These are phyloP conservation scores for Thera britannica DNA, from an alignment of 2,888 invertebrate genomes.

Conservation along the genomic window DNA sequence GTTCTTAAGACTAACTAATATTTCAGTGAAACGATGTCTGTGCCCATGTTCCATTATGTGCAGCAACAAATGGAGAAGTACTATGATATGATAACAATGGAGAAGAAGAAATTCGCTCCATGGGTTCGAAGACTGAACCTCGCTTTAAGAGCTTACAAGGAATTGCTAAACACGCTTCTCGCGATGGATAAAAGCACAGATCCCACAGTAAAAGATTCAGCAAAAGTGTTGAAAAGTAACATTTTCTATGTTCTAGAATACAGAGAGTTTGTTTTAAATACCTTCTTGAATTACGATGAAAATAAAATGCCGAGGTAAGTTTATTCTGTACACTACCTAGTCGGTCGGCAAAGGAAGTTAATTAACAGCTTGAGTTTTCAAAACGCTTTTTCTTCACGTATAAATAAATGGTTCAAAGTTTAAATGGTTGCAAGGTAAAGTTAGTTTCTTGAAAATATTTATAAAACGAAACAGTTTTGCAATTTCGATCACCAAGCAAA, in stretches of 20 bases:
- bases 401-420: no score
- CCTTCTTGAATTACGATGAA: slow-evolving; percentile 93
- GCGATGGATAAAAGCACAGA: slow-evolving; percentile 92
- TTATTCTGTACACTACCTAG: no score
- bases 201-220: slow-evolving; percentile 89
- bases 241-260: slow-evolving; percentile 97
- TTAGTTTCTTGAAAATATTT: no score
- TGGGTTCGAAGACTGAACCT: slow-evolving; percentile 96
- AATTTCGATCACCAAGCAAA: no score
- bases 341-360: no score
- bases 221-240: slow-evolving; percentile 94
- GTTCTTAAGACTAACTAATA: not conserved
- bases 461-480: no score
- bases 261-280: slow-evolving; percentile 93
- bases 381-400: no score
- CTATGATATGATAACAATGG: slow-evolving; percentile 92
- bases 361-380: no score
- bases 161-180: slow-evolving; percentile 92
- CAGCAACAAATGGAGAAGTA: slow-evolving; percentile 96
- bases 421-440: no score
- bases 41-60: slow-evolving; percentile 96
- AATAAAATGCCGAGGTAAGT: slow-evolving; percentile 93
- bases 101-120: slow-evolving; percentile 92
- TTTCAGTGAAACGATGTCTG: slow-evolving; percentile 96
- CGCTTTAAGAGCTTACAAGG: slow-evolving; percentile 91